These are phyloP conservation scores for Tricholauxania praeusta DNA, from an alignment of 2,888 invertebrate genomes.

Conservation along the genomic window DNA sequence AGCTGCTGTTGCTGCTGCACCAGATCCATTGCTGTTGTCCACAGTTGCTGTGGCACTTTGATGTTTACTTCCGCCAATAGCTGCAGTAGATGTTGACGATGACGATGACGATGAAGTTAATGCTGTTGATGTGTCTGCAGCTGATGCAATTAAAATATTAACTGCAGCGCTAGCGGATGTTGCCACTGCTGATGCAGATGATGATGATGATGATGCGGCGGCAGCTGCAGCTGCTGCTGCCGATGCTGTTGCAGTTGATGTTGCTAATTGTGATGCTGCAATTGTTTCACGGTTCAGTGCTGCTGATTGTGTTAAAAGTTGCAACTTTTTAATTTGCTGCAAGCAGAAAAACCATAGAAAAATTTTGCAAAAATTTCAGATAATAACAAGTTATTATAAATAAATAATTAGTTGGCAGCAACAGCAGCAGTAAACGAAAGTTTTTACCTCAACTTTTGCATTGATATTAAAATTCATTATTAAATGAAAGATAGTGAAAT, in stretches of 20 bases:
- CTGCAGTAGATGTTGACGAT: slow-evolving; percentile 35
- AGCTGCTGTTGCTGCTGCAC: slow-evolving; percentile 43
- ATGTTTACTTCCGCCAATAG: slow-evolving; percentile 34
- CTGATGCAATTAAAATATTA: slow-evolving; percentile 38
- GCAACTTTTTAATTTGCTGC: slow-evolving; percentile 68
- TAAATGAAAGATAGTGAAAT: too few relatives aligned
- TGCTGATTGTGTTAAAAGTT: slow-evolving; percentile 67
- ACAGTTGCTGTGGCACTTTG: slow-evolving; percentile 32
- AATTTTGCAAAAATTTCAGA: neutral
- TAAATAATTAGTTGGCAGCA: neutral
- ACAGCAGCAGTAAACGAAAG: neutral
- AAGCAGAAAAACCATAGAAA: slow-evolving; percentile 36
- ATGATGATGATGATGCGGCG: slow-evolving; percentile 44
- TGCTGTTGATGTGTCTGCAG: slow-evolving; percentile 41
- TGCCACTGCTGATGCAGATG: slow-evolving; percentile 50
- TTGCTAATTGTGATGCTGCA: slow-evolving; percentile 67
- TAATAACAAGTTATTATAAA: slow-evolving; percentile 15
- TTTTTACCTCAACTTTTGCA: neutral
- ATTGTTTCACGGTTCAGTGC: slow-evolving; percentile 67
- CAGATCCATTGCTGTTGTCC: slow-evolving; percentile 3
- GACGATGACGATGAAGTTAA: slow-evolving; percentile 44
- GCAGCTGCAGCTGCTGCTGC: slow-evolving; percentile 50
- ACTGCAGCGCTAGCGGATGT: slow-evolving; percentile 44
- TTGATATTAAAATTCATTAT: too few relatives aligned
- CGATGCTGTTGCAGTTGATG: slow-evolving; percentile 61